Conservation (phyloP, 2,797 vertebrate genomes). For the Erithacus rubecula region DNA sequence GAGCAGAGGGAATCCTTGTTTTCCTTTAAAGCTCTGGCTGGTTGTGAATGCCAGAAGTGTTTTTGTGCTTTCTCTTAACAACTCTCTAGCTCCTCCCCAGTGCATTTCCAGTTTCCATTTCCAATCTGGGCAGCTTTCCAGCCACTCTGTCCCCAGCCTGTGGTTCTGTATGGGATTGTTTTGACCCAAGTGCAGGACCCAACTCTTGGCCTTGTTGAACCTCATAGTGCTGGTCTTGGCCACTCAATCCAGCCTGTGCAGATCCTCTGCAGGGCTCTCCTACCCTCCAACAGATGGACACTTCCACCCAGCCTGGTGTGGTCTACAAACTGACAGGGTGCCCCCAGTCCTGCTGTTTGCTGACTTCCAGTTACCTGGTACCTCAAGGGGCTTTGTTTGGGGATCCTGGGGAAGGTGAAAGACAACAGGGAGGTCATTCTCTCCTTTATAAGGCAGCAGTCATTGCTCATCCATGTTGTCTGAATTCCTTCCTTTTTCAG, state of each 20-base stretch:
- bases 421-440: background rate
- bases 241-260: background rate
- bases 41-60: background rate
- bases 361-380: background rate
- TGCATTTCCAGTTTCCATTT: background rate
- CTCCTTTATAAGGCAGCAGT: background rate
- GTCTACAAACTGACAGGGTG: background rate
- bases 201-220: background rate
- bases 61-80: background rate
- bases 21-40: background rate
- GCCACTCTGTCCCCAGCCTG: background rate
- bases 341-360: background rate
- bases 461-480: background rate
- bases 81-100: background rate
- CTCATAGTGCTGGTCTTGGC: fast-evolving
- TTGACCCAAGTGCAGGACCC: background rate
- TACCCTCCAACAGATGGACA: background rate
- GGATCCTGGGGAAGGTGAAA: background rate
- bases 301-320: background rate
- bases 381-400: background rate
- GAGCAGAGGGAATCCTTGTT: background rate
- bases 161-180: background rate
- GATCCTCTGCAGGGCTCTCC: background rate
- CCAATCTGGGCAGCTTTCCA: background rate
- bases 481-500: background rate